phyloP scores from a whole-genome alignment of 1,140 invertebrate species.

The Bombus haemorrhoidalis region DNA sequence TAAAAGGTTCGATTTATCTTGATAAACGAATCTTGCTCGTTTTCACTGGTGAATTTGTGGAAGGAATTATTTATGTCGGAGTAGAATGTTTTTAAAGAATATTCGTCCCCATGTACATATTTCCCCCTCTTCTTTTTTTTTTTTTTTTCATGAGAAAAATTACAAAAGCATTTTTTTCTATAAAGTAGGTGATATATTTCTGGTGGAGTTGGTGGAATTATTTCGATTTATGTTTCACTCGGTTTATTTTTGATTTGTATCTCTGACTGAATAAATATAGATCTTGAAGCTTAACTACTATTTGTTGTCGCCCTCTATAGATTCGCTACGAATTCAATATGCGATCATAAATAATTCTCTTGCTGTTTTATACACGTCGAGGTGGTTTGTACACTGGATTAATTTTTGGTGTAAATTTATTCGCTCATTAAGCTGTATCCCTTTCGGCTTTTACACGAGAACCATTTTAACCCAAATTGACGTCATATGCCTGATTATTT shows the following conservation, averaged over 20 bases:
- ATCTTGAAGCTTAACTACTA: background rate
- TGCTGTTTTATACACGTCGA: slow-evolving; percentile 8
- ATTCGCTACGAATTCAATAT: slow-evolving; percentile 37
- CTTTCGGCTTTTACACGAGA: background rate
- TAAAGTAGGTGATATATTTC: background rate
- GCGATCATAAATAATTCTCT: slow-evolving; percentile 25
- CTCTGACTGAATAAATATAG: slow-evolving; percentile 16
- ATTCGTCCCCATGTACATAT: background rate
- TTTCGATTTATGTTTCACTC: background rate
- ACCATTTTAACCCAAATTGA: slow-evolving; percentile 25
- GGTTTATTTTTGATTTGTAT: slow-evolving; percentile 9
- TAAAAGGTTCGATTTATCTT: background rate
- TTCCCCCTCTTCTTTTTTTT: background rate
- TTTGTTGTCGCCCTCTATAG: background rate
- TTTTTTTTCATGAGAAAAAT: background rate
- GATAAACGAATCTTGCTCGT: background rate
- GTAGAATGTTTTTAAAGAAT: background rate
- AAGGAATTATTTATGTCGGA: background rate
- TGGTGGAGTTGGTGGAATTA: background rate
- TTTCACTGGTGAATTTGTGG: background rate
- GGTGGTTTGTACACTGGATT: slow-evolving; percentile 4
- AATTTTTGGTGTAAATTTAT: slow-evolving; percentile 40
- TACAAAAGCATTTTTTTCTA: background rate
- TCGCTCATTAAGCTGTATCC: slow-evolving; percentile 24
- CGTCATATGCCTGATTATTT: background rate